Conservation (phyloP, 2,797 vertebrate genomes). For the Sphenopsis melanotis region DNA sequence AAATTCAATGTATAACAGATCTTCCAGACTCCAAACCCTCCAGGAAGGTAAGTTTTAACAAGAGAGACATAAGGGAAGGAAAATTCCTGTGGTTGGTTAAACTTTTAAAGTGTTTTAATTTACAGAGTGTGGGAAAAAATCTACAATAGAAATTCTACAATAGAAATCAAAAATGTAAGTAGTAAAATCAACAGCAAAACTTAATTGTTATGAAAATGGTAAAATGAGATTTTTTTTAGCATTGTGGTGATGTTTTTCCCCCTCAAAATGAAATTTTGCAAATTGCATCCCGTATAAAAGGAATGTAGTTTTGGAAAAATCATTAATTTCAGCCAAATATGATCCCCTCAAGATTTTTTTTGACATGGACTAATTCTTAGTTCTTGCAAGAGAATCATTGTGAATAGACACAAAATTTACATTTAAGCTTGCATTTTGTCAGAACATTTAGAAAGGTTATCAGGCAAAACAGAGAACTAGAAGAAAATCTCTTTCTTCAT, state of each 20-base stretch:
- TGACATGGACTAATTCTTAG: not conserved
- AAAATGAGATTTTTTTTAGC: not conserved
- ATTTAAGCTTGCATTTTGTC: not conserved
- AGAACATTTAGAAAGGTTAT: not conserved
- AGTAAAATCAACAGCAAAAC: not conserved
- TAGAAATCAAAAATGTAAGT: not conserved
- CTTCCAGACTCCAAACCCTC: not conserved
- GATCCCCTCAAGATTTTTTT: not conserved
- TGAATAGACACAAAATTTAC: not conserved
- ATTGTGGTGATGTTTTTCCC: rapidly evolving
- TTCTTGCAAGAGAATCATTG: not conserved
- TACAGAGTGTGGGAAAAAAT: not conserved
- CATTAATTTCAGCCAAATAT: not conserved
- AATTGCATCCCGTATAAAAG: not conserved
- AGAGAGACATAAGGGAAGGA: not conserved
- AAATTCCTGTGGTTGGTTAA: not conserved
- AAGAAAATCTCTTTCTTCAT: not conserved
- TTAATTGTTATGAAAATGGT: not conserved
- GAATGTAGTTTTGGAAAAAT: not conserved
- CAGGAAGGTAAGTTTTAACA: not conserved
- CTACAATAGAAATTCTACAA: not conserved
- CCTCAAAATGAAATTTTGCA: not conserved
- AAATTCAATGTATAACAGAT: not conserved
- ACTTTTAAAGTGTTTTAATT: not conserved
- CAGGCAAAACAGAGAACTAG: not conserved